These are phyloP conservation scores for Passer montanus DNA, from an alignment of 2,113 vertebrate genomes.

Conservation along the genomic window DNA sequence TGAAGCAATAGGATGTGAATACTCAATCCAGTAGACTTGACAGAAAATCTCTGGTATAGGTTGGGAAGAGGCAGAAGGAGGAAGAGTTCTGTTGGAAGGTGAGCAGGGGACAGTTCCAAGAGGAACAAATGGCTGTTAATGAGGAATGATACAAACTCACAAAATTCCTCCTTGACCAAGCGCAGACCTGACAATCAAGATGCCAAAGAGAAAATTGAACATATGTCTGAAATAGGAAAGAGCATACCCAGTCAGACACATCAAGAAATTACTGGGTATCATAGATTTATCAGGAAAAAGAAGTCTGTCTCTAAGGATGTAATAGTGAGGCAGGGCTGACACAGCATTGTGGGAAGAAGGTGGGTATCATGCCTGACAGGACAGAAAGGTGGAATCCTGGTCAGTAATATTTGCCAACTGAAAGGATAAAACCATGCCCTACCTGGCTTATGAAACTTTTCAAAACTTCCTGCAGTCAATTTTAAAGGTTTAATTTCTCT, in stretches of 20 bases:
- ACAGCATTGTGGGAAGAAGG: background rate
- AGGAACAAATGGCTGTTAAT: background rate
- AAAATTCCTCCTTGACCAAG: background rate
- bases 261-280: background rate
- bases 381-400: background rate
- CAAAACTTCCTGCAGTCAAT: background rate
- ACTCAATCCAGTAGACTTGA: background rate
- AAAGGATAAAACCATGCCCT: background rate
- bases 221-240: background rate
- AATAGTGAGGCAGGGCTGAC: background rate
- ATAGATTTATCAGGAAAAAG: background rate
- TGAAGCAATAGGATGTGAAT: background rate
- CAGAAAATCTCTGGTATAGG: background rate
- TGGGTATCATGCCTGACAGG: background rate
- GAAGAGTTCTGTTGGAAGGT: background rate
- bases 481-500: background rate
- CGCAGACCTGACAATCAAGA: background rate
- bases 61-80: slow-evolving; percentile 2
- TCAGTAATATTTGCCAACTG: background rate
- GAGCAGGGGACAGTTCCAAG: background rate
- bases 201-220: background rate
- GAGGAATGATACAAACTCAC: background rate
- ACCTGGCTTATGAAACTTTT: background rate
- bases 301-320: background rate
- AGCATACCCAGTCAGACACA: background rate